A percentile compares a stretch with the other conserved stretches of the same genome.
Conservation (phyloP, 2,113 vertebrate species). For the Elgaria multicarinata region DNA sequence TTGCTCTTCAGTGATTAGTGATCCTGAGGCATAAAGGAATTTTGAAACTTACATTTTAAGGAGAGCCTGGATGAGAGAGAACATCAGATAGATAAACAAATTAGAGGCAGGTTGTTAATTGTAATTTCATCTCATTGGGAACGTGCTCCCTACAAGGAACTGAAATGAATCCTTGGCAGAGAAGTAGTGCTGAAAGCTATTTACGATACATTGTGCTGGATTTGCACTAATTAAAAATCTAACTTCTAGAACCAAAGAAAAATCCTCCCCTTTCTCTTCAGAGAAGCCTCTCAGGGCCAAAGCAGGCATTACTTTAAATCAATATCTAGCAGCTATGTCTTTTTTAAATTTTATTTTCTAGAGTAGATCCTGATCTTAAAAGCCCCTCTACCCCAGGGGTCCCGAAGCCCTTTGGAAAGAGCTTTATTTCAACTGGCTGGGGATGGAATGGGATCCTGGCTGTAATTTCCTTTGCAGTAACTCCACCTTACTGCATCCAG, state of each 20-base stretch:
- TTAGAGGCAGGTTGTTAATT: conserved; percentile 42
- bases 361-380: no score
- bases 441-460: neutral
- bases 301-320: no score
- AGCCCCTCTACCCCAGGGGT: no score
- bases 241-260: conserved; percentile 25
- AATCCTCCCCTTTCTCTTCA: neutral
- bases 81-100: conserved; percentile 37
- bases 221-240: neutral
- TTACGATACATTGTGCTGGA: neutral
- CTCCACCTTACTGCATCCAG: neutral
- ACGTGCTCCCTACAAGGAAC: neutral
- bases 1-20: conserved; percentile 20
- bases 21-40: conserved; percentile 33
- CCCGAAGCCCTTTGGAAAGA: neutral
- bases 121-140: conserved; percentile 31
- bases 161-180: neutral
- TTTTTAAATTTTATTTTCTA: no score
- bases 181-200: conserved; percentile 1
- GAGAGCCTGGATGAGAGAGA: conserved; percentile 53
- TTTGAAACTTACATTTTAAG: conserved; percentile 48
- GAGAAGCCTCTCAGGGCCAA: neutral
- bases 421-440: conserved; percentile 12
- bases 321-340: no score
- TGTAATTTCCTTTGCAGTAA: fast-evolving